phyloP scores from a whole-genome alignment of 2,797 vertebrate species.

The Sebastes glaucus region DNA sequence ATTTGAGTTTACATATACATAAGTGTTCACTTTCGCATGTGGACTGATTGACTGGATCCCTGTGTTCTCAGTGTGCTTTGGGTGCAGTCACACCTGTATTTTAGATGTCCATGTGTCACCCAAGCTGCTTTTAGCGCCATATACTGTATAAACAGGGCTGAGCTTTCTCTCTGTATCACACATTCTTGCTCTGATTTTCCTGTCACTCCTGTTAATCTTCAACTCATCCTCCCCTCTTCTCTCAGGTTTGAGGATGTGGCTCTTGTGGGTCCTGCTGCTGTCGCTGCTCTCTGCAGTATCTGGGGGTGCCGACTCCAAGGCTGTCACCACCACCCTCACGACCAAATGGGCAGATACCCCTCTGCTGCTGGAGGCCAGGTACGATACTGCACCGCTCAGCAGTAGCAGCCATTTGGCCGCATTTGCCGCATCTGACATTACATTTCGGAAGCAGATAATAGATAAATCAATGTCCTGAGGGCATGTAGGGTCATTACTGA shows the following conservation, averaged over 20 bases:
- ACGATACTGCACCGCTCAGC: slow-evolving; percentile 12
- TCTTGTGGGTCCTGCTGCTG: slow-evolving; percentile 77
- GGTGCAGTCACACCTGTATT: background rate
- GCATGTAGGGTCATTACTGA: slow-evolving; percentile 16
- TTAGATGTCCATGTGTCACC: background rate
- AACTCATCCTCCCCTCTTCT: background rate
- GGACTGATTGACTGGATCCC: background rate
- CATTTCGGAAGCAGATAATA: slow-evolving; percentile 10
- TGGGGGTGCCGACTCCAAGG: slow-evolving; percentile 90
- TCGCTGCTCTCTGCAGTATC: slow-evolving; percentile 78
- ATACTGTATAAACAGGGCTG: background rate
- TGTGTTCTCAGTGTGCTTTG: background rate
- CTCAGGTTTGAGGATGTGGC: slow-evolving; percentile 82
- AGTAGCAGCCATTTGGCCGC: background rate
- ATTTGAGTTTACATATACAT: background rate
- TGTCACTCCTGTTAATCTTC: background rate
- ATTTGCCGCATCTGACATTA: slow-evolving; percentile 7
- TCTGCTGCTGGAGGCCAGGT: slow-evolving; percentile 94
- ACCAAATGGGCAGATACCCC: slow-evolving; percentile 96
- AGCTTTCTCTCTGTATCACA: background rate
- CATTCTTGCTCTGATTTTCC: background rate
- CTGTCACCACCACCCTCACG: slow-evolving; percentile 92
- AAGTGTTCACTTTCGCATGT: background rate
- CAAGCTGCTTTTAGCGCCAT: background rate
- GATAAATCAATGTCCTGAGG: slow-evolving; percentile 27